Conservation (phyloP, 2,113 vertebrate genomes). For the Pagrus major region DNA sequence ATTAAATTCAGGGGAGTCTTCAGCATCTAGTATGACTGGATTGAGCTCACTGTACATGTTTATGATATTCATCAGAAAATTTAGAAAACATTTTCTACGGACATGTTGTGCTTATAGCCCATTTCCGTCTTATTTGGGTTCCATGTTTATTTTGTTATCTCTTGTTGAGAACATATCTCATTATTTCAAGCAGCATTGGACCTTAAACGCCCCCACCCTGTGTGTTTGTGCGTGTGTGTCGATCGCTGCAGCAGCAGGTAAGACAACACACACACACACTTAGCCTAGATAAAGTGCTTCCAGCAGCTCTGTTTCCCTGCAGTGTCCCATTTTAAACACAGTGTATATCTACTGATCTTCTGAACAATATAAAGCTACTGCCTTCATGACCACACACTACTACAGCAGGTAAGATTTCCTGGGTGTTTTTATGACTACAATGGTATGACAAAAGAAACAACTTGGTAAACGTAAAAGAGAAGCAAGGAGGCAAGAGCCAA, state of each 20-base stretch:
- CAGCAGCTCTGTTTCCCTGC: conserved; percentile 52
- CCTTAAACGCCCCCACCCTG: background rate
- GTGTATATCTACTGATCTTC: background rate
- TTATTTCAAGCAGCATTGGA: background rate
- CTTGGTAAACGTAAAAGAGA: background rate
- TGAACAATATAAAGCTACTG: too few species aligned
- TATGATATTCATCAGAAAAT: background rate
- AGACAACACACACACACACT: conserved; percentile 23
- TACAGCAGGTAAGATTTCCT: background rate
- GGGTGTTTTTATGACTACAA: background rate
- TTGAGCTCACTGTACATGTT: background rate
- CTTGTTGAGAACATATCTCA: background rate
- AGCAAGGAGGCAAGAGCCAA: background rate
- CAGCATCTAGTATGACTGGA: too few species aligned
- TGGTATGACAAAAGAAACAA: background rate
- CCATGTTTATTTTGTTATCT: background rate
- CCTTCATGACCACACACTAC: too few species aligned
- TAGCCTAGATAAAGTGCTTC: conserved; percentile 57
- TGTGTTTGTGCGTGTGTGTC: background rate
- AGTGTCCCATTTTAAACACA: conserved; percentile 70
- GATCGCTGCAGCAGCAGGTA: conserved; percentile 50
- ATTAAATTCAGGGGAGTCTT: background rate
- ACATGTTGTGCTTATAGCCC: background rate
- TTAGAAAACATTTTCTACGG: background rate
- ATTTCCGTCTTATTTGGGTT: background rate